phyloP scores from a whole-genome alignment of 1,140 invertebrate genomes.

The Nasonia vitripennis region DNA sequence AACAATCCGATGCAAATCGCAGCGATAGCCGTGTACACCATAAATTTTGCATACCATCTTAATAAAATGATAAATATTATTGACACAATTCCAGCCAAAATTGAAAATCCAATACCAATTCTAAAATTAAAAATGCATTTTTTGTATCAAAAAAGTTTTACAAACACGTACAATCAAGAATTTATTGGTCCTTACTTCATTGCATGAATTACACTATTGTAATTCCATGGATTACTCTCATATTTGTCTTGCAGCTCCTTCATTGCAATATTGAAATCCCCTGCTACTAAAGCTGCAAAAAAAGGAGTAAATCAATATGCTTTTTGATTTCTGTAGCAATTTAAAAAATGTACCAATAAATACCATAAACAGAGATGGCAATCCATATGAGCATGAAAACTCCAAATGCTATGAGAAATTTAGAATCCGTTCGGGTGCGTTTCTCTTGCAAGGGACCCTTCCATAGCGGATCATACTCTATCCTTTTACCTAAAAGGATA shows the following conservation, averaged over 20 bases:
- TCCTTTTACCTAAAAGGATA: neutral
- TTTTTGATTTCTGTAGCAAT: neutral
- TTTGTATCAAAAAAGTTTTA: neutral
- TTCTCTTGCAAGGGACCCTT: neutral
- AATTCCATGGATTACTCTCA: no score
- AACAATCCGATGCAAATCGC: neutral
- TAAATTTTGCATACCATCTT: conserved; percentile 9
- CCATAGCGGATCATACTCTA: conserved; percentile 25
- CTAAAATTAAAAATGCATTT: neutral
- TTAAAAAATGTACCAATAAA: neutral
- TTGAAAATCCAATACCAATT: neutral
- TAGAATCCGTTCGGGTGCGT: neutral
- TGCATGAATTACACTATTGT: neutral
- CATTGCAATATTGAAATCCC: neutral
- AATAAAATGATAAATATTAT: conserved; percentile 2
- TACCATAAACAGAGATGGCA: neutral
- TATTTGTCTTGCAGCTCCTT: no score
- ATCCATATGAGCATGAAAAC: neutral
- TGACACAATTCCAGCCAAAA: neutral
- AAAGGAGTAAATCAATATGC: neutral
- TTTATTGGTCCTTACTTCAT: neutral
- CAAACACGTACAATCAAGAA: neutral
- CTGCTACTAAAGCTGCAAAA: neutral
- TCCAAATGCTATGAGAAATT: neutral
- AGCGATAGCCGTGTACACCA: neutral